A percentile compares a stretch with the other conserved stretches of the same genome.
Conservation (phyloP, 2,797 vertebrate species). For the Anisognathus igniventris region DNA sequence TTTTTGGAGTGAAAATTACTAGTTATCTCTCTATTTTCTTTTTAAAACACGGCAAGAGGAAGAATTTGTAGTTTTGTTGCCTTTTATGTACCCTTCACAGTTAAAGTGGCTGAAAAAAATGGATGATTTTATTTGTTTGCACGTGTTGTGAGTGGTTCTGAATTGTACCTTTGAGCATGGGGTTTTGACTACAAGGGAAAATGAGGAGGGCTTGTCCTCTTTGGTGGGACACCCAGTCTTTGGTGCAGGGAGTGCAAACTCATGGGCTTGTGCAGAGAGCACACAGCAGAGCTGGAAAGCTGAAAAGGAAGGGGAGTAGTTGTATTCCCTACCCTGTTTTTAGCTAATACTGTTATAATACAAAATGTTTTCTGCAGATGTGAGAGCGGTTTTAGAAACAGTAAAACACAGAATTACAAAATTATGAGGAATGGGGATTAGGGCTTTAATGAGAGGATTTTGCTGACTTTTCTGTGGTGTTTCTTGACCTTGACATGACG, state of each 20-base stretch:
- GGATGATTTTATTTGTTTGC: not conserved
- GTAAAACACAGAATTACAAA: not conserved
- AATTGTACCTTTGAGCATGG: not conserved
- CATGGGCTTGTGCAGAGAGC: not conserved
- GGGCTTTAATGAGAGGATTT: not conserved
- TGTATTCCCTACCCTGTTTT: not conserved
- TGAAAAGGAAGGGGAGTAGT: not conserved
- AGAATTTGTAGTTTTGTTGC: not conserved
- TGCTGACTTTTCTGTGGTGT: not conserved
- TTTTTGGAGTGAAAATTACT: not conserved
- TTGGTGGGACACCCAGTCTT: not conserved
- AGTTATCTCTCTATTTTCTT: not conserved
- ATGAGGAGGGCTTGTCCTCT: not conserved
- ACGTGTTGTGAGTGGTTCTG: not conserved
- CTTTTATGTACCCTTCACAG: not conserved
- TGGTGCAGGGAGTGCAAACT: not conserved
- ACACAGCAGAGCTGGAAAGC: not conserved
- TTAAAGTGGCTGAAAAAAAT: not conserved
- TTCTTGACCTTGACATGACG: not conserved
- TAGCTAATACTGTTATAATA: not conserved
- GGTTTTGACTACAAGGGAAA: not conserved
- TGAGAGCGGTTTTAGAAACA: not conserved
- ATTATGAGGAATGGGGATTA: not conserved
- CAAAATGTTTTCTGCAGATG: not conserved
- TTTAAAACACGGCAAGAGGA: not conserved